phyloP scores from a whole-genome alignment of 2,888 invertebrate species.

The Bimastos eiseni region DNA sequence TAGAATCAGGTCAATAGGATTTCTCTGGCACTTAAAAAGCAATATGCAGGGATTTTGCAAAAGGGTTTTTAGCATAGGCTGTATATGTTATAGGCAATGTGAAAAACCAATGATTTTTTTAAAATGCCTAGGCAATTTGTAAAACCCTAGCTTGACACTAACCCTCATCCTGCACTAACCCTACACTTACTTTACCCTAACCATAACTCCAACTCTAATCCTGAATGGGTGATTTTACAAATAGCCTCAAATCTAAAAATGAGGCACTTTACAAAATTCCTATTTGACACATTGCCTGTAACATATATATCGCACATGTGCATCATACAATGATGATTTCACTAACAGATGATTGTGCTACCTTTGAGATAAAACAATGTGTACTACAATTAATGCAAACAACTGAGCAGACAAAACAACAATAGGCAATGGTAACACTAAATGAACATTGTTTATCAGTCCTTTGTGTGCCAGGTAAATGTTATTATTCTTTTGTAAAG shows the following conservation, averaged over 20 bases:
- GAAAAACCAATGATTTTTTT: no score
- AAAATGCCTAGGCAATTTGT: no score
- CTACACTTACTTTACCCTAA: no score
- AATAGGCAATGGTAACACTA: constrained; percentile 13
- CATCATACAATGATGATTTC: neutral
- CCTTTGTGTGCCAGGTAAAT: neutral
- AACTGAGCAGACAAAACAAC: neutral
- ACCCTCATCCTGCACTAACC: no score
- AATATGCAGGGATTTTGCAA: neutral
- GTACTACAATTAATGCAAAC: neutral
- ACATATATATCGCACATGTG: no score
- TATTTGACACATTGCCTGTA: no score
- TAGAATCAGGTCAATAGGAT: neutral
- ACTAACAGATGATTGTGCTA: neutral
- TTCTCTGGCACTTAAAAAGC: neutral
- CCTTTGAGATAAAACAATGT: neutral
- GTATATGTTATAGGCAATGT: no score
- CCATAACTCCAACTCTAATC: no score
- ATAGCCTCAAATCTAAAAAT: no score
- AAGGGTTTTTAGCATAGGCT: neutral
- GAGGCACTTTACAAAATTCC: no score
- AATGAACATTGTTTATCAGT: neutral
- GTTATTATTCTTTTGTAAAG: neutral
- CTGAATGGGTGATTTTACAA: no score
- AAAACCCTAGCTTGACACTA: no score